Conservation (phyloP, 2,113 vertebrate species). For the Cinclus mexicanus region DNA sequence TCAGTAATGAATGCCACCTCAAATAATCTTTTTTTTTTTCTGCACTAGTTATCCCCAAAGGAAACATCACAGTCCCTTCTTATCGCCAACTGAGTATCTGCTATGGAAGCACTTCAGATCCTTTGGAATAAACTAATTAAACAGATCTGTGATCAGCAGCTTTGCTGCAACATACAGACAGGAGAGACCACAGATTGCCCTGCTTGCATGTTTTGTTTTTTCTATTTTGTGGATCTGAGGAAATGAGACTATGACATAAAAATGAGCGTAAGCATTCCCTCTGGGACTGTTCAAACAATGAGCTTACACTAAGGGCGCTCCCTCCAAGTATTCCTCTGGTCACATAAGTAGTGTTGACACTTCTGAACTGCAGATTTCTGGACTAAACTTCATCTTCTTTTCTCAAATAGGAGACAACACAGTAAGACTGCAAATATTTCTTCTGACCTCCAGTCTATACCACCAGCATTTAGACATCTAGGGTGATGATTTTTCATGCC, state of each 20-base stretch:
- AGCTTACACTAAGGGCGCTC: background rate
- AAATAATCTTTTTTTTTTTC: background rate
- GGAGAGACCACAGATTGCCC: background rate
- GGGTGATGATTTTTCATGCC: background rate
- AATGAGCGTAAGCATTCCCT: background rate
- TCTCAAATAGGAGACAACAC: background rate
- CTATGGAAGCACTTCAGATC: background rate
- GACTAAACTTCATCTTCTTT: background rate
- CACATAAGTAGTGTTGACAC: background rate
- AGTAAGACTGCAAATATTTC: background rate
- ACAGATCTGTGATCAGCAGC: background rate
- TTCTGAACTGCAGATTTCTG: background rate
- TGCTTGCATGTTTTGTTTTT: background rate
- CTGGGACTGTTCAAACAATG: background rate
- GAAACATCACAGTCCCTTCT: background rate
- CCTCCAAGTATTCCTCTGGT: background rate
- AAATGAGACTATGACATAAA: background rate
- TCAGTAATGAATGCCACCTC: conserved; percentile 4
- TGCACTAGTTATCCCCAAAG: background rate
- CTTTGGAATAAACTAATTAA: background rate
- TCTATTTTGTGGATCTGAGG: background rate
- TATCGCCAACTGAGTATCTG: background rate
- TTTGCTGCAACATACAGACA: background rate
- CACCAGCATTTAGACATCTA: background rate
- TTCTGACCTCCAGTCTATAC: background rate